Conservation (phyloP, 2,888 invertebrate species). For the Callosobruchus maculatus region DNA sequence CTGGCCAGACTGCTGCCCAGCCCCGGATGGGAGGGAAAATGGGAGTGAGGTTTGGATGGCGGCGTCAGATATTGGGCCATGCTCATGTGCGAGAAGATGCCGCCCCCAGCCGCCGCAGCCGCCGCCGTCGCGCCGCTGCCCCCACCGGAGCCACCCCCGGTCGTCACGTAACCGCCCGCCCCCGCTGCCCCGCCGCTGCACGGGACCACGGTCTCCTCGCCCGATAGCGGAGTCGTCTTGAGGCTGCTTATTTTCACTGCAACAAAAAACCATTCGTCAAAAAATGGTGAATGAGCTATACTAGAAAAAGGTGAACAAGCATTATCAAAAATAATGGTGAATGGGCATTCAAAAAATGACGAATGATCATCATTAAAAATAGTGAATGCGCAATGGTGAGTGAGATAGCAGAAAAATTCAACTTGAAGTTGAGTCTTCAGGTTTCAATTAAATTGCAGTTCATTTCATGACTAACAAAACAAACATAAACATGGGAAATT, state of each 20-base stretch:
- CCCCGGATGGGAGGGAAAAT: conserved; percentile 35
- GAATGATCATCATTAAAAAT: too few relatives aligned
- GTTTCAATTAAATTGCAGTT: too few relatives aligned
- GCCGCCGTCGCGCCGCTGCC: conserved; percentile 14
- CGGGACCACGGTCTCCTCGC: conserved; percentile 21
- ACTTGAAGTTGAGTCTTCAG: too few relatives aligned
- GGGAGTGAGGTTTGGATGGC: conserved; percentile 37
- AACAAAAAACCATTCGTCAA: too few relatives aligned
- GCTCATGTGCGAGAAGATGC: conserved; percentile 33
- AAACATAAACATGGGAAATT: too few relatives aligned
- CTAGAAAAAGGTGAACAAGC: too few relatives aligned
- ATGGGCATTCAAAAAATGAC: too few relatives aligned
- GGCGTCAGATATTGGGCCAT: conserved; percentile 44
- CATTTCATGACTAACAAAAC: too few relatives aligned
- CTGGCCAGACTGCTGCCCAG: conserved; percentile 34
- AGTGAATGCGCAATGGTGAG: too few relatives aligned
- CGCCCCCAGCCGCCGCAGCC: conserved; percentile 19
- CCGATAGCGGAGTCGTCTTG: conserved; percentile 36
- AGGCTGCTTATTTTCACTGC: conserved; percentile 34
- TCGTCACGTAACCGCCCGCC: conserved; percentile 4
- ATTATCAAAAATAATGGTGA: too few relatives aligned
- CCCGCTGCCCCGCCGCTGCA: conserved; percentile 17
- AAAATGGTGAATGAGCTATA: too few relatives aligned
- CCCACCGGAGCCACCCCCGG: conserved; percentile 9
- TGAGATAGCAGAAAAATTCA: too few relatives aligned